These are phyloP conservation scores for Actinernus sp. DNA, from an alignment of 92 coral and sea anemone species.

Conservation along the genomic window DNA sequence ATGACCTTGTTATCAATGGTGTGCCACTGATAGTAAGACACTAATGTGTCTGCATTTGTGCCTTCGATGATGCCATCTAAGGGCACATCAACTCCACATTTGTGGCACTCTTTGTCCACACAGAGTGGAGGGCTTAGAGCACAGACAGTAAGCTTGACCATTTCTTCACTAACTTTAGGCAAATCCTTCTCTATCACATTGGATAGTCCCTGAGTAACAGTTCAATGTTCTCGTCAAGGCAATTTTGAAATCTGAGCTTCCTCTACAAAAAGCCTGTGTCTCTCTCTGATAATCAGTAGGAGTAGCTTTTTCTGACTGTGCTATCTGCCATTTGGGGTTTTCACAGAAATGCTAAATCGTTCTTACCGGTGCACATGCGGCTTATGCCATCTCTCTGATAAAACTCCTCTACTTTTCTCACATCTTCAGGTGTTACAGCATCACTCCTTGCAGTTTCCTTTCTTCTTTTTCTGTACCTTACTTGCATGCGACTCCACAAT, in stretches of 20 bases:
- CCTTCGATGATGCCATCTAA: background rate
- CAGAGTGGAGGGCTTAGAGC: constrained; percentile 2
- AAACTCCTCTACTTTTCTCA: background rate
- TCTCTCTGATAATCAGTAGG: constrained; percentile 4
- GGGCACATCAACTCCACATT: too few species aligned
- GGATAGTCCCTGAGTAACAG: too few species aligned
- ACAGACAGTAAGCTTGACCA: too few species aligned
- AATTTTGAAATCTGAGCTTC: background rate
- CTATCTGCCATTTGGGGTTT: constrained; percentile 12
- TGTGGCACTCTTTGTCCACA: too few species aligned
- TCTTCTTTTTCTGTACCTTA: background rate
- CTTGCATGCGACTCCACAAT: constrained; percentile 5
- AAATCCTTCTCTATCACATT: too few species aligned
- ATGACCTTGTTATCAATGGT: constrained; percentile 40
- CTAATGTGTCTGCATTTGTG: constrained; percentile 19
- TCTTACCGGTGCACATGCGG: constrained; percentile 6
- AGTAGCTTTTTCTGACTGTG: constrained; percentile 8
- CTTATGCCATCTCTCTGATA: constrained; percentile 7
- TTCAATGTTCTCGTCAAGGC: too few species aligned
- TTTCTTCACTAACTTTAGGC: too few species aligned
- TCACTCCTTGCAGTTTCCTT: constrained; percentile 14
- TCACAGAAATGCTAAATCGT: constrained; percentile 5
- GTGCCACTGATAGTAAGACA: constrained; percentile 51
- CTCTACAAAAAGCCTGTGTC: background rate
- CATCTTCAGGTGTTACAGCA: background rate